phyloP scores from a whole-genome alignment of 2,113 vertebrate genomes.

The Boulengeromyrus knoepffleri region DNA sequence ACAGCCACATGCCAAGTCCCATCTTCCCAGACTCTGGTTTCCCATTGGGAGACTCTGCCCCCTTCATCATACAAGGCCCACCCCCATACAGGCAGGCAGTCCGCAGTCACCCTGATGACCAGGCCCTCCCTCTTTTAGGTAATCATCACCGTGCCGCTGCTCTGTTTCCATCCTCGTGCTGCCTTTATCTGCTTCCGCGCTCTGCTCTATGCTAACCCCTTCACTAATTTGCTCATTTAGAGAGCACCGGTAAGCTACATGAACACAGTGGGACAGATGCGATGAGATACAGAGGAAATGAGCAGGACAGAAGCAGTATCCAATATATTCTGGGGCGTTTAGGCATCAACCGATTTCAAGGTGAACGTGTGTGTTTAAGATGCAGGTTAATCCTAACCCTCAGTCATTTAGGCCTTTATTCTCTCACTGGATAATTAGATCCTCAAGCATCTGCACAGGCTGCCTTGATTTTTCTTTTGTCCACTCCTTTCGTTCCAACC shows the following conservation, averaged over 20 bases:
- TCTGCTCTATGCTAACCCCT: conserved; percentile 23
- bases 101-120: conserved; percentile 61
- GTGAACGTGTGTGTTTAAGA: conserved; percentile 43
- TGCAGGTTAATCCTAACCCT: conserved; percentile 43
- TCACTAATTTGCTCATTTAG: conserved; percentile 52
- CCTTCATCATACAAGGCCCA: conserved; percentile 56
- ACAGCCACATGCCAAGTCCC: conserved; percentile 53
- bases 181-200: not conserved
- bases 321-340: conserved; percentile 11
- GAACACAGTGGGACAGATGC: not conserved
- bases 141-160: conserved; percentile 67
- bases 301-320: not conserved
- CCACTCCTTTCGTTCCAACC: conserved; percentile 60
- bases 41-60: conserved; percentile 50
- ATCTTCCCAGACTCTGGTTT: conserved; percentile 62
- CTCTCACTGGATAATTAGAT: conserved; percentile 57
- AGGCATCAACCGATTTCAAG: conserved; percentile 42
- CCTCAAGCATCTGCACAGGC: conserved; percentile 71
- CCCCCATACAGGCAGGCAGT: conserved; percentile 62
- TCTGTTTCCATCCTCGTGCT: conserved; percentile 43
- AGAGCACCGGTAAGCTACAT: conserved; percentile 31
- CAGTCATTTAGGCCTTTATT: conserved; percentile 47
- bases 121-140: conserved; percentile 66
- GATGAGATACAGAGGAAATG: not conserved
- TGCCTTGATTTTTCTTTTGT: conserved; percentile 70